Evolutionary conservation across 2,113 vertebrate genomes (phyloP).

Genomic region (Alectura lathami): DNA sequence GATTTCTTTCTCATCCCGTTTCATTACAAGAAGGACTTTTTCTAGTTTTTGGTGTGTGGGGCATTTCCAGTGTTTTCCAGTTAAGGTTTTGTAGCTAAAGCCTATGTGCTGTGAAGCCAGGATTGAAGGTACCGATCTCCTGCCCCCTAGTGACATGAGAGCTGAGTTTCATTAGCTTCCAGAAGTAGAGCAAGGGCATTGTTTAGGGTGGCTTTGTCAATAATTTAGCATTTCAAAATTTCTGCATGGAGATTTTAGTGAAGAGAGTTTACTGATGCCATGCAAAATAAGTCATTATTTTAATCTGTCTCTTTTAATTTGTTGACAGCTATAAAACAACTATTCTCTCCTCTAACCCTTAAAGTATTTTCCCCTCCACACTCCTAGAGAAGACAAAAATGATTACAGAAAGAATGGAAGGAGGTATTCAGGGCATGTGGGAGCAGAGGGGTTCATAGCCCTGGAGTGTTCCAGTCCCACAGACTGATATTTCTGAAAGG

Average conservation of each 20-base stretch:
- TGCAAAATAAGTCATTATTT: neutral
- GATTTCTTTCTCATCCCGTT: neutral
- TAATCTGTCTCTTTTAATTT: neutral
- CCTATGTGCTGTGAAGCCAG: neutral
- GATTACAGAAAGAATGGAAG: neutral
- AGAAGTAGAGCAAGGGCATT: neutral
- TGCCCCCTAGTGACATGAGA: neutral
- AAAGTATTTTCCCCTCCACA: neutral
- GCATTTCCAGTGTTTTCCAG: neutral
- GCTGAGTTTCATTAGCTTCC: neutral
- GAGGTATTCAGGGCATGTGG: rapidly evolving
- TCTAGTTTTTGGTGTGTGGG: neutral
- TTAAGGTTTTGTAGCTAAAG: neutral
- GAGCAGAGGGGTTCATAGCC: neutral
- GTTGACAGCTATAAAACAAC: neutral
- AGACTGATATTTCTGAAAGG: neutral
- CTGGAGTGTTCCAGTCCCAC: neutral
- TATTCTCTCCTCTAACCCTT: neutral
- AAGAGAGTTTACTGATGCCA: neutral
- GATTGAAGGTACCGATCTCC: neutral
- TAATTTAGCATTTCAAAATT: neutral
- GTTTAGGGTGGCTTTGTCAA: neutral
- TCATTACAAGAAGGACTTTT: neutral
- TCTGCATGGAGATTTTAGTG: neutral
- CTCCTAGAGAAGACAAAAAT: neutral